Conservation (phyloP, 2,797 vertebrate genomes). For the Leptodactylus fallax region DNA sequence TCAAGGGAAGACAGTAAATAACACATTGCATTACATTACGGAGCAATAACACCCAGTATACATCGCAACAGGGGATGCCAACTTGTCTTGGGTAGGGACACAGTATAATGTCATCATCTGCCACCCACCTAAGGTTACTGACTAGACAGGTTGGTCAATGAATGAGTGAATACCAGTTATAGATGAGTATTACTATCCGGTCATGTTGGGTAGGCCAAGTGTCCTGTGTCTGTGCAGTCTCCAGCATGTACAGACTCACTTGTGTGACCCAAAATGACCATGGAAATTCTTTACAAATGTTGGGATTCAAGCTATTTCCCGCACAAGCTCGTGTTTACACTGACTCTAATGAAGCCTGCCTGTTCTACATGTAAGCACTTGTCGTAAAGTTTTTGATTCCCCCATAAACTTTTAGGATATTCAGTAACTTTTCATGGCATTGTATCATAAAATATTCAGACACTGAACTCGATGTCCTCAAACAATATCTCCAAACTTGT, state of each 20-base stretch:
- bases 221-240: background rate
- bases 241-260: background rate
- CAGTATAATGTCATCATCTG: too few species aligned
- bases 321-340: background rate
- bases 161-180: background rate
- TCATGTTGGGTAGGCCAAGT: background rate
- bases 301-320: background rate
- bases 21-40: too few species aligned
- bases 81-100: too few species aligned
- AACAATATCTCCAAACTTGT: background rate
- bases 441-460: background rate
- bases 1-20: too few species aligned
- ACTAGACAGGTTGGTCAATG: background rate
- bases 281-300: background rate
- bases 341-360: background rate
- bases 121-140: too few species aligned
- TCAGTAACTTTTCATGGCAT: background rate
- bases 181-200: background rate
- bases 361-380: constrained; percentile 28
- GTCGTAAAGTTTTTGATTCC: background rate
- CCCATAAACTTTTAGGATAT: constrained; percentile 8
- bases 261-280: background rate
- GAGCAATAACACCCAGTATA: too few species aligned
- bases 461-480: background rate
- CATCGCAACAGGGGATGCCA: too few species aligned